These are phyloP conservation scores for Morone chrysops DNA, from an alignment of 2,113 vertebrate species.

Conservation along the genomic window DNA sequence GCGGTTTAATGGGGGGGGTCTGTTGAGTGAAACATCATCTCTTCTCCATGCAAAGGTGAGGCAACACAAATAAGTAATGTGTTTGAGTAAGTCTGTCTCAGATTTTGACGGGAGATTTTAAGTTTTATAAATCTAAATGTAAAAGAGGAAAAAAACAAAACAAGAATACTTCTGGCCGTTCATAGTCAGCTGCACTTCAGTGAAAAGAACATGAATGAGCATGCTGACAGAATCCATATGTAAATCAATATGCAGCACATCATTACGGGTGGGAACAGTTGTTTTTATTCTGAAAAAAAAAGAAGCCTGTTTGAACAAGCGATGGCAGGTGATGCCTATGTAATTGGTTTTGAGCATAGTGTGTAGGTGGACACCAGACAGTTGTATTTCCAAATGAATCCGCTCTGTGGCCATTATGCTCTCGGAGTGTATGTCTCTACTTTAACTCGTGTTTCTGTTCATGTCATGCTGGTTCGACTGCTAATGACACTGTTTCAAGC, in stretches of 20 bases:
- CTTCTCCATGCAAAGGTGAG: neutral
- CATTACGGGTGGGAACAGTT: neutral
- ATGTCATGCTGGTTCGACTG: slow-evolving; percentile 29
- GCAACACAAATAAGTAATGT: neutral
- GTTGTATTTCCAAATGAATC: slow-evolving; percentile 19
- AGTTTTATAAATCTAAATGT: neutral
- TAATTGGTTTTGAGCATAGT: neutral
- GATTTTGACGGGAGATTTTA: neutral
- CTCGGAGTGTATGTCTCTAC: neutral
- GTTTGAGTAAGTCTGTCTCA: neutral
- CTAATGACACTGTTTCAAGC: slow-evolving; percentile 43
- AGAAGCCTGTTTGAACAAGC: neutral
- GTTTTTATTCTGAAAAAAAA: neutral
- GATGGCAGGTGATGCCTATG: neutral
- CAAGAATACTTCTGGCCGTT: neutral
- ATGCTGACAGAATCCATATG: slow-evolving; percentile 27
- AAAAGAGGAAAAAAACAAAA: neutral
- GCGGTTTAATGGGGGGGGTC: neutral
- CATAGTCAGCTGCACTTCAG: neutral
- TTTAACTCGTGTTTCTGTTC: slow-evolving; percentile 23
- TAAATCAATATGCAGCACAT: neutral
- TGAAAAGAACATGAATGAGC: neutral
- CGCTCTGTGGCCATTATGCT: slow-evolving; percentile 30
- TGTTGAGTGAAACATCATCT: slow-evolving; percentile 8
- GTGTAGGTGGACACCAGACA: slow-evolving; percentile 1